phyloP scores from a whole-genome alignment of 2,888 invertebrate genomes.

The Dicyrtomina minuta region DNA sequence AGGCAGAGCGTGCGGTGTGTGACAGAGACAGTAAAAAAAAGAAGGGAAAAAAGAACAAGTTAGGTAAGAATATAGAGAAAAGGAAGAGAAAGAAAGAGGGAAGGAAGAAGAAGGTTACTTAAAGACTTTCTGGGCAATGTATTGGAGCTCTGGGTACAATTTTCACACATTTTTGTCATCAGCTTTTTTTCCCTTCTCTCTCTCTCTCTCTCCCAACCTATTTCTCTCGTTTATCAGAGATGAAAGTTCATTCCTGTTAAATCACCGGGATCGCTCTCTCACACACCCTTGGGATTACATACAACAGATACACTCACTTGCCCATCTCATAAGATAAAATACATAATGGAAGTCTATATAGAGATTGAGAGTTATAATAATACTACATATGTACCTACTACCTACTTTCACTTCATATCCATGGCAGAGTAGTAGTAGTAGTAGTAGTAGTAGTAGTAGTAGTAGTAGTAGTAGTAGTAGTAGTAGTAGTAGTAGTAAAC shows the following conservation, averaged over 20 bases:
- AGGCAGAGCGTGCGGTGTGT: not conserved
- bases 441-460: too few relatives aligned
- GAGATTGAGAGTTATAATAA: too few relatives aligned
- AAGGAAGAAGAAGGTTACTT: constrained; percentile 9
- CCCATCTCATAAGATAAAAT: not conserved
- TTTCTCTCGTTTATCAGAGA: constrained; percentile 53
- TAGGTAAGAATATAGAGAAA: not conserved
- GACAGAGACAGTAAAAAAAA: not conserved
- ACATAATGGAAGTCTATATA: too few relatives aligned
- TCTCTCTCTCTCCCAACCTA: constrained; percentile 34
- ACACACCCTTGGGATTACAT: constrained; percentile 42
- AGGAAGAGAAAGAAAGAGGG: not conserved
- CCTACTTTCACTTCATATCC: too few relatives aligned
- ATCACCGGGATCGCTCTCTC: constrained; percentile 48
- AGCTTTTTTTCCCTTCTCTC: constrained; percentile 39
- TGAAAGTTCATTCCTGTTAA: constrained; percentile 54
- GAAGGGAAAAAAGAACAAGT: constrained; percentile 6
- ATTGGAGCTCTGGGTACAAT: constrained; percentile 53
- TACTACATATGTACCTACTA: too few relatives aligned
- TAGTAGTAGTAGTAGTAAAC: too few relatives aligned
- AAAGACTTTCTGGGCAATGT: constrained; percentile 35
- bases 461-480: too few relatives aligned
- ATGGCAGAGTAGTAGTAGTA: too few relatives aligned
- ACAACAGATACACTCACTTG: constrained; percentile 5
- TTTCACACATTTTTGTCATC: constrained; percentile 54